Base-by-base conservation (phyloP, 2,888 invertebrate species). In the Spodoptera littoralis region DNA sequence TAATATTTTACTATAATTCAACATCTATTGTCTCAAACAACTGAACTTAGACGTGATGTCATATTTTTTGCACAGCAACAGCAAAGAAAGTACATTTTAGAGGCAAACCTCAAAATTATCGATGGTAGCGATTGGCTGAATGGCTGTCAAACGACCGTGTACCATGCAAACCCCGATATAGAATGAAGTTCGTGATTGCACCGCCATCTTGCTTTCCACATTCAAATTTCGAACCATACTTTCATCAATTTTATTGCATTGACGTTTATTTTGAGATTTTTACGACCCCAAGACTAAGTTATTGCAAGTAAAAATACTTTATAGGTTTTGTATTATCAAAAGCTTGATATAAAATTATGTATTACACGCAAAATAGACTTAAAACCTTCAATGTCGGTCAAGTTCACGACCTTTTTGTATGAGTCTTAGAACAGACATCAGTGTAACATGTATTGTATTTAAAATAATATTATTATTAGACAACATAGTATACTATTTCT, bases 121-220 rank as follows among this genome's bases (percentile, higher is more conserved):
- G 53, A 59, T 18, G 27, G 13, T 36, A 43, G 27, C 18, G 24
- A 71, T 75, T 70, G 75, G 70, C 65, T 46, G 53, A 51, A 48
- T 64, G 53, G 64, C 65, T 64, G 59, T 44, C 46, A 60, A 70
- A 77, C 65, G 67, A 65, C 55, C 30, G 8, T 45, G 18, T 13
- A 46, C 49, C 77, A 79, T 79, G 77, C 79, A 41, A 79, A 62
- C 53, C 27, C 57, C 59, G 59, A 66, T 68, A 50, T 73, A 69
- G 68, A 56, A 53, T 45, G 0, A 59, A 63, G 47, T 76, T 73
- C 79, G 79, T 79, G 79, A 76, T 70, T 68, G 60, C 60, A 63
- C 44, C 44, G 36, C 71, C 59, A 69, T 62, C 50, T 66, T 61
- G 45, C 61, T 18, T 49, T 65, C 61, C 57, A 59, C 49, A 63